Evolutionary conservation across 2,113 vertebrate species (phyloP).

Genomic region (Pachypanchax playfairii): DNA sequence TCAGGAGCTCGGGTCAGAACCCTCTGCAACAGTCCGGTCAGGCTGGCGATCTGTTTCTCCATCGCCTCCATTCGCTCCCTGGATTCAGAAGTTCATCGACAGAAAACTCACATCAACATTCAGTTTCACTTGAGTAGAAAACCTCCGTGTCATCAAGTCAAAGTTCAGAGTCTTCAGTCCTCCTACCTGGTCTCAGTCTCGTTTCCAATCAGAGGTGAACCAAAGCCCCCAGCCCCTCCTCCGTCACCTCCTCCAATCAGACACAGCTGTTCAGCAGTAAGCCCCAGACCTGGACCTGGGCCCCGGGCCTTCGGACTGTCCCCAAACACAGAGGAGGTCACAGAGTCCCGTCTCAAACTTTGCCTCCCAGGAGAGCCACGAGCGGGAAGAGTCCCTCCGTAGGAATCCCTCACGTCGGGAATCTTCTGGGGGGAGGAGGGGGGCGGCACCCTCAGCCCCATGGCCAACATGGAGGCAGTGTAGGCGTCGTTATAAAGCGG

Average conservation of each 20-base stretch:
- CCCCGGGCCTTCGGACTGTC: constrained; percentile 88
- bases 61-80: constrained; percentile 98
- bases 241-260: constrained; percentile 83
- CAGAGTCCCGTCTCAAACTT: constrained; percentile 90
- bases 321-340: constrained; percentile 86
- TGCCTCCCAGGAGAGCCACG: constrained; percentile 93
- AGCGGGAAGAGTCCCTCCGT: constrained; percentile 84
- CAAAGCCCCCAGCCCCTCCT: constrained; percentile 76
- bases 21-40: constrained; percentile 95
- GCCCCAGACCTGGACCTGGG: constrained; percentile 73
- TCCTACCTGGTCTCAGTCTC: constrained; percentile 90
- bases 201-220: constrained; percentile 84
- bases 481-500: constrained; percentile 88
- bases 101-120: background rate
- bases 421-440: constrained; percentile 94
- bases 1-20: constrained; percentile 90
- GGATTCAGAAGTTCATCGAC: constrained; percentile 8
- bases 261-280: constrained; percentile 85
- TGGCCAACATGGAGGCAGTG: constrained; percentile 75
- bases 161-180: too few relatives aligned
- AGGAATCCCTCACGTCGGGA: constrained; percentile 85
- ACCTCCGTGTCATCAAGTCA: background rate
- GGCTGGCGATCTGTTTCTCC: constrained; percentile 98
- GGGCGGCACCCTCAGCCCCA: constrained; percentile 86
- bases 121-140: too few relatives aligned